Conservation (phyloP, 1,140 invertebrate species). For the Samia ricini region DNA sequence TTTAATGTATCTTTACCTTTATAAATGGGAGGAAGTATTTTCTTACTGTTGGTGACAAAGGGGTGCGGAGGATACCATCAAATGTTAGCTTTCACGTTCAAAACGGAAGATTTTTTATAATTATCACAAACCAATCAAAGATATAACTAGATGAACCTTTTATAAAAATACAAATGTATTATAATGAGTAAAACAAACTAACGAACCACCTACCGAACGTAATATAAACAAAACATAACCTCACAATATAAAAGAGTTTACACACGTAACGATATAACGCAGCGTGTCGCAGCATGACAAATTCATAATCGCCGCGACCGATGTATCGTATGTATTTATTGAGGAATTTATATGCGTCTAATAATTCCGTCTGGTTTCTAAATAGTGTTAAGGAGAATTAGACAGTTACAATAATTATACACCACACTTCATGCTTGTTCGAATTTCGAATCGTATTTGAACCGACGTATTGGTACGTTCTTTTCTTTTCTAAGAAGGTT, state of each 20-base stretch:
- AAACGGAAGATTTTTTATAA: no score
- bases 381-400: not conserved
- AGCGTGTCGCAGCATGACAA: slow-evolving; percentile 48
- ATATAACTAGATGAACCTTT: no score
- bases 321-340: slow-evolving; percentile 6
- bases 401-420: not conserved
- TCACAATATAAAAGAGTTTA: slow-evolving; percentile 27
- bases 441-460: no score
- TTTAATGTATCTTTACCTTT: no score
- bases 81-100: no score
- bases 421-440: not conserved
- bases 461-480: no score
- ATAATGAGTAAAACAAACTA: not conserved
- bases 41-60: no score
- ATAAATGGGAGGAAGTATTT: no score
- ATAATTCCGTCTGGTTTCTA: slow-evolving; percentile 25
- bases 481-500: no score
- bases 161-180: no score
- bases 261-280: slow-evolving; percentile 32
- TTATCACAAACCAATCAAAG: no score
- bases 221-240: slow-evolving; percentile 14
- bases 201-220: not conserved
- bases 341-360: slow-evolving; percentile 47
- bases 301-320: slow-evolving; percentile 40
- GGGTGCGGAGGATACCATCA: no score